Base-by-base conservation (phyloP, 2,888 invertebrate species). In the Diachrysia chrysitis region DNA sequence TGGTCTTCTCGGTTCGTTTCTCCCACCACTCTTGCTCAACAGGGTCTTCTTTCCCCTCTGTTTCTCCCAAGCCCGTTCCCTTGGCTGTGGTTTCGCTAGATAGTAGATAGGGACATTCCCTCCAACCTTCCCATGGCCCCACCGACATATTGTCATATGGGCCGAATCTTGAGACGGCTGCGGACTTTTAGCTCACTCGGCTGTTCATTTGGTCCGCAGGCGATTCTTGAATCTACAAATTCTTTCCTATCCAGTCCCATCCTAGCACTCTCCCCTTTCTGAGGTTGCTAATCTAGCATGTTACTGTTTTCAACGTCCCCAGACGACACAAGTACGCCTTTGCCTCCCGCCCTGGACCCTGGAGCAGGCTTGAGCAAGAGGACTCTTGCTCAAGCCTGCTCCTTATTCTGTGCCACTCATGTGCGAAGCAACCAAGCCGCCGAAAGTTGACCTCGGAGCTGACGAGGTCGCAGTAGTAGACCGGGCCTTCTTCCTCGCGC, bases 261-360 rank as follows among this genome's bases (percentile, higher is more conserved):
- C 0, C 9, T 23, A n/a, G 23, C 61, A 0, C 19, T 63, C 58
- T n/a, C 62, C 70, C 67, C 63, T 17, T 60, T 66, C 46, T 57
- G 57, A 63, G 60, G 60, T 67, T 54, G 56, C 66, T 12, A 14
- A n/a, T n/a, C n/a, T n/a, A n/a, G n/a, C n/a, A n/a, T n/a, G n/a
- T n/a, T n/a, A n/a, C n/a, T n/a, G n/a, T n/a, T n/a, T n/a, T n/a
- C n/a, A n/a, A n/a, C n/a, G n/a, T n/a, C n/a, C n/a, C n/a, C n/a
- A n/a, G n/a, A n/a, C n/a, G n/a, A 7, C 23, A 58, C 60, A 23
- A 2, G 6, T 17, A 57, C 23, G 42, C 21, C 58, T 59, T 56
- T 56, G 51, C 25, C 35, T 17, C 58, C 59, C 48, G 59, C 10
- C 48, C 37, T 16, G 16, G 10, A 19, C 37, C 35, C 19, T n/a